Base-by-base conservation (phyloP, 2,888 invertebrate species). In the Ramazzottius varieornatus region DNA sequence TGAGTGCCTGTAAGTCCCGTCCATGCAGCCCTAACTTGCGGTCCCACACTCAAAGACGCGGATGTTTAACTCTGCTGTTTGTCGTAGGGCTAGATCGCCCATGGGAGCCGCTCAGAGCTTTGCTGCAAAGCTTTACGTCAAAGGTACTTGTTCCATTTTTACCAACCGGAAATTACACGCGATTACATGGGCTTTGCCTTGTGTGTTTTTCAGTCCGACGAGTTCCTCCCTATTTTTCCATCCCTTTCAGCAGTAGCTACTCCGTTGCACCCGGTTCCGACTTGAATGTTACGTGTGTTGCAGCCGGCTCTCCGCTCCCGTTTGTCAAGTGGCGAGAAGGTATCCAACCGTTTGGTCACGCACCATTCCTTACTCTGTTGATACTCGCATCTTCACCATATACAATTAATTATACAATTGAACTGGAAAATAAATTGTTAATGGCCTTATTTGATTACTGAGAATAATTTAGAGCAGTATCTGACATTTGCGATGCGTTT, bases 281-380 rank as follows among this genome's bases (percentile, higher is more conserved):
- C 73, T 80, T 94, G 70, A 94, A 90, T 75, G 80, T 98, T 69
- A 91, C 91, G 66, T 98, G 98, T 76, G 91, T 93, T 66, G 96
- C 96, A 13, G 88, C 90, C 33, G 96, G 98, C 32, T 90, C 94
- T 0, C 96, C 96, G 2, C 93, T 96, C 93, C 98, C 96, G 1
- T 85, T 84, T 71, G 93, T 98, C 66, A 91, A 89, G 77, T 80
- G 78, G 78, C 73, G 73, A 54, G 71, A 74, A 66, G 71, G 71
- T 69, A 54, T 40, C 13, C 40, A 8, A 40, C 8, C n/a, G n/a
- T n/a, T n/a, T n/a, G n/a, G n/a, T n/a, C n/a, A n/a, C n/a, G n/a
- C n/a, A n/a, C n/a, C n/a, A n/a, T n/a, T n/a, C n/a, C n/a, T n/a
- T n/a, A n/a, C n/a, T n/a, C n/a, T n/a, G n/a, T n/a, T n/a, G n/a